Conservation (phyloP, 2,888 invertebrate species). For the Aspidapion aeneum region DNA sequence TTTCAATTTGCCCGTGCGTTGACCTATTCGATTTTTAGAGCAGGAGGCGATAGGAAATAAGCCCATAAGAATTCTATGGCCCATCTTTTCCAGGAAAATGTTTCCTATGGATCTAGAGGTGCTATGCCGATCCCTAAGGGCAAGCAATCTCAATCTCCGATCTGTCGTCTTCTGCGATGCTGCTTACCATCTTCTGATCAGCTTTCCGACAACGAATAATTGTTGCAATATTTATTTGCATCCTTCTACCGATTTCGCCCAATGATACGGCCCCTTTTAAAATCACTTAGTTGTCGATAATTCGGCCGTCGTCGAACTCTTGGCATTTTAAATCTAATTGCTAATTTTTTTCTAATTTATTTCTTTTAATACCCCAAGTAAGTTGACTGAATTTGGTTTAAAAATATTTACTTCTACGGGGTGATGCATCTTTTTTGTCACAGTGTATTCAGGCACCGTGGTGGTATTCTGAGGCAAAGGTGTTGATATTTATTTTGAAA, state of each 20-base stretch:
- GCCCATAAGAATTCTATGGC: no score
- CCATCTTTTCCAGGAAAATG: no score
- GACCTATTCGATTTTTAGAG: no score
- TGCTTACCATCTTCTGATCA: background rate
- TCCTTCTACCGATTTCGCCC: background rate
- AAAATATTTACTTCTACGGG: background rate
- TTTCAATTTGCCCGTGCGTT: no score
- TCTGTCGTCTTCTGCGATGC: background rate
- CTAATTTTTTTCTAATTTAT: background rate
- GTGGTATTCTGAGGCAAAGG: no score
- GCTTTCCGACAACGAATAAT: background rate
- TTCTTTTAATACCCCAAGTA: no score
- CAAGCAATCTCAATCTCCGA: background rate
- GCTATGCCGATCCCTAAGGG: background rate
- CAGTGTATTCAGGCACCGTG: no score
- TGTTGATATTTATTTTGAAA: no score
- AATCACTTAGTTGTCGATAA: background rate
- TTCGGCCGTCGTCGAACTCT: background rate
- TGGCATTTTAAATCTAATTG: background rate
- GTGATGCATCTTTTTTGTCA: background rate
- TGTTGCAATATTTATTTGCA: background rate
- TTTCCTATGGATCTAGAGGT: no score
- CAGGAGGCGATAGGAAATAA: no score
- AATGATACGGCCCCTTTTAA: background rate
- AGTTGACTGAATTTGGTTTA: no score